Conservation (phyloP, 2,888 invertebrate genomes). For the Papilio protenor region DNA sequence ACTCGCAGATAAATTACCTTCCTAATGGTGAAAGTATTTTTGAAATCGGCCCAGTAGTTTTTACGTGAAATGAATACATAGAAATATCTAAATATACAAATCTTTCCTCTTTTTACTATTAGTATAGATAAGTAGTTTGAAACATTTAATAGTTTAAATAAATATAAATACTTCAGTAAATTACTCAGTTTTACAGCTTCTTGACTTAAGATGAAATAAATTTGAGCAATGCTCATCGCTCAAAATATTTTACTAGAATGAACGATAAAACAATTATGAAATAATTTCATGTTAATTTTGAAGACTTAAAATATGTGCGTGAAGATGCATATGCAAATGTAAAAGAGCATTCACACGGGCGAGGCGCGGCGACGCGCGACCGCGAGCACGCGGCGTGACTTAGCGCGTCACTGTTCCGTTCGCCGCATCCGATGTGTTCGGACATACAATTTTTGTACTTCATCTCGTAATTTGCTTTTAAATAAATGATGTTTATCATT, state of each 20-base stretch:
- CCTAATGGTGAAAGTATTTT: too few relatives aligned
- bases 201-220: not conserved
- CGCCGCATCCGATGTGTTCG: conserved; percentile 68
- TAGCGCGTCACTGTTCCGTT: conserved; percentile 74
- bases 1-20: too few relatives aligned
- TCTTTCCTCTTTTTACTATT: too few relatives aligned
- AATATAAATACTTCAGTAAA: too few relatives aligned
- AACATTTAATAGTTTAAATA: too few relatives aligned
- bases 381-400: conserved; percentile 53
- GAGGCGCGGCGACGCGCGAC: conserved; percentile 60
- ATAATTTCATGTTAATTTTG: not conserved
- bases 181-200: too few relatives aligned
- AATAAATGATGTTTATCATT: conserved; percentile 63
- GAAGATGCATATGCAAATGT: conserved; percentile 66
- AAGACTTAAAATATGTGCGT: conserved; percentile 5
- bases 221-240: not conserved
- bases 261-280: not conserved
- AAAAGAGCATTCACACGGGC: conserved; percentile 72
- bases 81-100: too few relatives aligned
- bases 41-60: too few relatives aligned
- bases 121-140: too few relatives aligned
- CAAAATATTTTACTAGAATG: not conserved
- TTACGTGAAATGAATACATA: too few relatives aligned
- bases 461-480: conserved; percentile 75
- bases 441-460: conserved; percentile 68